Evolutionary conservation across 2,113 vertebrate genomes (phyloP), one percentile per base, ranked within the genome.

Genomic region (Peromyscus maniculatus): DNA sequence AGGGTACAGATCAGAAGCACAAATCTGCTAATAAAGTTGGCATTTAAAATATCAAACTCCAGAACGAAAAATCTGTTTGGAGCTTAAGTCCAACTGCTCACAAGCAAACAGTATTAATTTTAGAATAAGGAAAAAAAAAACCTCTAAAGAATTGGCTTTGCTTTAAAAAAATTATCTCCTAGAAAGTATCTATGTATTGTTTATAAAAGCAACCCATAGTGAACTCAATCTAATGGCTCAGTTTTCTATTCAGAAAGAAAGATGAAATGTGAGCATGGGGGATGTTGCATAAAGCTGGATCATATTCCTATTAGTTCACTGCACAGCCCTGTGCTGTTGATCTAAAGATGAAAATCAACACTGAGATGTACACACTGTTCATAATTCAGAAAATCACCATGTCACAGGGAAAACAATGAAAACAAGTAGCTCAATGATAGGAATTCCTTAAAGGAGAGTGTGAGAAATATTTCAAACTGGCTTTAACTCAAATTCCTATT

Each of bases 391-490:
- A 80, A 82, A 89, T 7, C 66, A 55, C 69, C 78, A 89, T 93
- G 43, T 75, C 82, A 93, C 71, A 86, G n/a, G 64, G 69, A 97
- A 90, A 94, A 96, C 77, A 78, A 79, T 33, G 9, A 88, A 97
- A 97, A 78, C 49, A 92, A 62, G 80, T 84, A 94, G 66, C 71
- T 97, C 72, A 87, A 91, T 95, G 79, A 71, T 91, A 96, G 0
- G 0, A 82, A 92, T 7, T 13, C 87, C 83, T 95, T 93, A 77
- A 89, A 62, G 52, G 59, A 74, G 55, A 96, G n/a, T 52, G 92
- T 52, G n/a, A 97, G 31, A 97, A 98, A 97, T 92, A 96, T 94
- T 98, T 87, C 71, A 93, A 59, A 96, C 55, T 71, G 92, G 91
- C 55, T 92, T 87, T 46, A 91, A 69, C 90, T 91, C 93, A 97